These are phyloP conservation scores for Agrenia bidenticulata DNA, from an alignment of 2,888 invertebrate species.

Conservation along the genomic window DNA sequence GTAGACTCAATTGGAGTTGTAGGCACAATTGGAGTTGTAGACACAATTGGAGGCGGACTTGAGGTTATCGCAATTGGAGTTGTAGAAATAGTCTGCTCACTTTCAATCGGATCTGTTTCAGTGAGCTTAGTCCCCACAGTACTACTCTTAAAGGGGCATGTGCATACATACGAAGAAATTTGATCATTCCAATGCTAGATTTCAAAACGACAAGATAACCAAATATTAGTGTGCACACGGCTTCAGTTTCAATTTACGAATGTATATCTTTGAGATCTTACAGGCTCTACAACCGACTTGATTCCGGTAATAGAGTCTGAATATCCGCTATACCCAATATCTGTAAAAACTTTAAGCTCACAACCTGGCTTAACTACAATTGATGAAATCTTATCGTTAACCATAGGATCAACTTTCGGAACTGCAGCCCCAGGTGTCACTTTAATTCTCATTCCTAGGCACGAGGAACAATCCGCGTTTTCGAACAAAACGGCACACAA, in stretches of 20 bases:
- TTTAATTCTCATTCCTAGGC: slow-evolving; percentile 20
- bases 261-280: too few species aligned
- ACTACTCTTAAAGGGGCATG: slow-evolving; percentile 11
- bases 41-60: background rate
- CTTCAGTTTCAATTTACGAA: too few species aligned
- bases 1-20: slow-evolving; percentile 6
- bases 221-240: too few species aligned
- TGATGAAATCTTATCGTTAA: slow-evolving; percentile 29
- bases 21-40: background rate
- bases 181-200: slow-evolving; percentile 30
- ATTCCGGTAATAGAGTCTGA: too few species aligned
- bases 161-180: slow-evolving; percentile 29
- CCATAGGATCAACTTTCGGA: slow-evolving; percentile 1
- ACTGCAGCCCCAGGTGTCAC: slow-evolving; percentile 17
- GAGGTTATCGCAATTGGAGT: too few species aligned
- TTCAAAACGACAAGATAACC: too few species aligned
- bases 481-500: slow-evolving; percentile 33
- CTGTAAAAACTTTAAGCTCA: slow-evolving; percentile 18
- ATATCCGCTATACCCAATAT: slow-evolving; percentile 18
- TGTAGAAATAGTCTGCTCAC: too few species aligned
- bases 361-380: slow-evolving; percentile 29
- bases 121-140: too few species aligned
- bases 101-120: too few species aligned
- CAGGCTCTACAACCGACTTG: too few species aligned
- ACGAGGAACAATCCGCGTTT: slow-evolving; percentile 17